Evolutionary conservation across 1,140 invertebrate genomes (phyloP).

Genomic region (Charaxes varanes): DNA sequence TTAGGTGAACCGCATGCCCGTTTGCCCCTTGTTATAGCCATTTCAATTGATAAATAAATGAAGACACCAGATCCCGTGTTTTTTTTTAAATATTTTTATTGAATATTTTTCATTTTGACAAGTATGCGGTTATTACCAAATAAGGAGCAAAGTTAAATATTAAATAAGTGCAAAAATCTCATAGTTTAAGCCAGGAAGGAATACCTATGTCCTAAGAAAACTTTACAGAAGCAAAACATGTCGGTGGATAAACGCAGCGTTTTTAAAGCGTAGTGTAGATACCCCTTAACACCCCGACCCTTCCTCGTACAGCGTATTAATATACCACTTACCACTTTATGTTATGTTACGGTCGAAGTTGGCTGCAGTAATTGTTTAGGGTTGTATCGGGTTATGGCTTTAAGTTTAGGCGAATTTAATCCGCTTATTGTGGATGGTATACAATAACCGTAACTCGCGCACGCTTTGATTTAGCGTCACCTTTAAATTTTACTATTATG

Average conservation of each 20-base stretch:
- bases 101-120: no score
- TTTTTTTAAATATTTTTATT: no score
- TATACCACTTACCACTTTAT: slow-evolving; percentile 55
- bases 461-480: slow-evolving; percentile 8
- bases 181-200: no score
- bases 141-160: no score
- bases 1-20: no score
- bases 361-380: slow-evolving; percentile 58
- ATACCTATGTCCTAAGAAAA: no score
- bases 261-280: slow-evolving; percentile 7
- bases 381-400: slow-evolving; percentile 31
- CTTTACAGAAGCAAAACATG: no score
- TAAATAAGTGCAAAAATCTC: no score
- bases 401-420: slow-evolving; percentile 31
- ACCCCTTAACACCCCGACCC: slow-evolving; percentile 27
- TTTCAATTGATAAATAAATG: no score
- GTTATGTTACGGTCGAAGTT: slow-evolving; percentile 38
- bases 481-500: slow-evolving; percentile 2
- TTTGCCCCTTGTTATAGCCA: no score
- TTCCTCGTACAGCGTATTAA: slow-evolving; percentile 40
- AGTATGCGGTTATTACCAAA: no score
- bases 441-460: slow-evolving; percentile 9
- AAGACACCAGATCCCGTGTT: no score
- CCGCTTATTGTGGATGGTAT: slow-evolving; percentile 20
- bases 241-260: slow-evolving; percentile 13